Evolutionary conservation across 2,797 vertebrate genomes (phyloP).

Genomic region (Anas bernieri): DNA sequence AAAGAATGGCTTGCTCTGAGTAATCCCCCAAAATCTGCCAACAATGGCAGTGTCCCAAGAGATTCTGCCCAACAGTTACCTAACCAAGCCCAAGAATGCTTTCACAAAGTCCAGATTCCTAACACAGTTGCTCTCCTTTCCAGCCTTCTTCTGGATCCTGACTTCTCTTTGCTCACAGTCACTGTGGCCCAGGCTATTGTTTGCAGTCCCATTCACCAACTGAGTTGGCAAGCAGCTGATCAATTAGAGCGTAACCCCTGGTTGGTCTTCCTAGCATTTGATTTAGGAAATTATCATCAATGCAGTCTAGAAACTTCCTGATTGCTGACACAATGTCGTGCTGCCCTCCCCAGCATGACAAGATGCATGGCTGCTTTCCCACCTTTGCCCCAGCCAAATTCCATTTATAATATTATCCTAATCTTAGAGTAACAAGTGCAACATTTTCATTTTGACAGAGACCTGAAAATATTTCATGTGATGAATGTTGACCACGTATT

Average conservation of each 20-base stretch:
- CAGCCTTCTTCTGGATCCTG: too few relatives aligned
- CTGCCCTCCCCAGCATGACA: too few relatives aligned
- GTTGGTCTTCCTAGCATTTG: neutral
- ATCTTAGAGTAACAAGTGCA: neutral
- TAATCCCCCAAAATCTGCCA: neutral
- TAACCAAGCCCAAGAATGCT: neutral
- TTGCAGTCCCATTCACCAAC: neutral
- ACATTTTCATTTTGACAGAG: neutral
- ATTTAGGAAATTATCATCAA: neutral
- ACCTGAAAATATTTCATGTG: neutral
- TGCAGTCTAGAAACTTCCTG: neutral
- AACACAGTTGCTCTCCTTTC: neutral
- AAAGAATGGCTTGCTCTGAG: neutral
- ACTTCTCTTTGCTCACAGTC: too few relatives aligned
- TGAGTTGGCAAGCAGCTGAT: neutral
- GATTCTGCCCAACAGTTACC: neutral
- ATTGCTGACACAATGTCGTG: too few relatives aligned
- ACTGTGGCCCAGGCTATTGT: neutral
- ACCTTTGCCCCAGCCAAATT: neutral
- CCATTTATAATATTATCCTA: neutral
- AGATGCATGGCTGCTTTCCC: neutral
- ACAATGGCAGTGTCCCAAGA: too few relatives aligned
- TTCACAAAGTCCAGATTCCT: neutral
- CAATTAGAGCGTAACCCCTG: neutral
- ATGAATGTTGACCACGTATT: rapidly evolving